These are phyloP conservation scores for Bicyclus anynana DNA, from an alignment of 1,140 invertebrate species.

Conservation along the genomic window DNA sequence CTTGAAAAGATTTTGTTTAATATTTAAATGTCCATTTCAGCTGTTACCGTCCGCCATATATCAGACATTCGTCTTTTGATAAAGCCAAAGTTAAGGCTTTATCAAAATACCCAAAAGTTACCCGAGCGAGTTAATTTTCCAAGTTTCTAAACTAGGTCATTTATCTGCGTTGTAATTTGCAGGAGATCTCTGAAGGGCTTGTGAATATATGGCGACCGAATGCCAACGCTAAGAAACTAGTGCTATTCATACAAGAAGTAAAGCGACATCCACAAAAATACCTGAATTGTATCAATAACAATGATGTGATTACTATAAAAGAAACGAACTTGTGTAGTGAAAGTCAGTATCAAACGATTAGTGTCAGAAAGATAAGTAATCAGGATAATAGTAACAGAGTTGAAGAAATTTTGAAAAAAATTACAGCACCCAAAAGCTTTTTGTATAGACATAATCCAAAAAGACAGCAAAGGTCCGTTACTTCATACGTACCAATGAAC, in stretches of 20 bases:
- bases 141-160: constrained; percentile 14
- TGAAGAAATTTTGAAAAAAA: constrained; percentile 58
- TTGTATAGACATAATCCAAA: constrained; percentile 64
- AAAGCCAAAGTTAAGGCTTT: no score
- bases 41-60: no score
- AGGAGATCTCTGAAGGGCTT: constrained; percentile 63
- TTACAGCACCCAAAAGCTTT: constrained; percentile 69
- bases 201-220: constrained; percentile 65
- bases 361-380: constrained; percentile 47
- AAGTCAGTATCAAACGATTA: constrained; percentile 62
- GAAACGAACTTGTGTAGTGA: constrained; percentile 44
- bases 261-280: constrained; percentile 57
- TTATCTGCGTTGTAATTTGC: constrained; percentile 39
- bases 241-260: constrained; percentile 55
- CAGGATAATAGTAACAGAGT: constrained; percentile 39
- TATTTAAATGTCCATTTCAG: no score
- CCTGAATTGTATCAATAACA: constrained; percentile 26
- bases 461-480: constrained; percentile 38
- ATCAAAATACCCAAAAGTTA: no score
- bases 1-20: no score
- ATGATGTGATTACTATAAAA: constrained; percentile 38
- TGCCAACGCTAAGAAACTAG: constrained; percentile 58
- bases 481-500: constrained; percentile 71
- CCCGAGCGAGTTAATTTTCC: no score
- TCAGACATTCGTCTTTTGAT: no score